Evolutionary conservation across 2,113 vertebrate species (phyloP).

Genomic region (Brachyhypopomus gauderio): DNA sequence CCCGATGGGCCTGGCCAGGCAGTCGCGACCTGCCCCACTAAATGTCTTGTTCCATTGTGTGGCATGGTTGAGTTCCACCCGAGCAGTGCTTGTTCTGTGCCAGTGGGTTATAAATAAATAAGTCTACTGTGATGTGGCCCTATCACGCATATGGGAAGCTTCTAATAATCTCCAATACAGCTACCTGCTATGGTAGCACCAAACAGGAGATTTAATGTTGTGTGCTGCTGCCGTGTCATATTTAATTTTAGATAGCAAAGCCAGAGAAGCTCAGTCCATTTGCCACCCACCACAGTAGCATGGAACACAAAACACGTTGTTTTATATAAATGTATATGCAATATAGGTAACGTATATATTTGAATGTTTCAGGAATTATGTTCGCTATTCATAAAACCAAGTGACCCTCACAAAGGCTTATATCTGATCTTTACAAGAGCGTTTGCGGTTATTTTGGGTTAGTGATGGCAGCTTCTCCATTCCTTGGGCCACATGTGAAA

Average conservation of each 20-base stretch:
- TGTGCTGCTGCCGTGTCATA: neutral
- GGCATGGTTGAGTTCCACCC: conserved; percentile 25
- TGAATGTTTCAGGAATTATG: no score
- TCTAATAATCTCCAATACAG: neutral
- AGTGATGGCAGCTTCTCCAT: neutral
- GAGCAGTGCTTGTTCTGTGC: neutral
- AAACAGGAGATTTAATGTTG: neutral
- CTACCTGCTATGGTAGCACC: neutral
- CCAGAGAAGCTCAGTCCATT: no score
- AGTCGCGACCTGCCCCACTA: conserved; percentile 1
- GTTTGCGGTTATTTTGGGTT: neutral
- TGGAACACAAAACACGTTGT: no score
- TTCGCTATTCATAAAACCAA: no score
- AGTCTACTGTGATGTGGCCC: conserved; percentile 17
- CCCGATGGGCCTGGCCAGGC: conserved; percentile 18
- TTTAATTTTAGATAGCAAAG: neutral
- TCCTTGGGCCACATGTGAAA: neutral
- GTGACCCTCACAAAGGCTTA: no score
- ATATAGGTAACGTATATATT: no score
- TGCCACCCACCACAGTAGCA: no score
- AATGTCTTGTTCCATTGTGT: conserved; percentile 40
- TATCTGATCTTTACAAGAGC: no score
- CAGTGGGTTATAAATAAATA: conserved; percentile 31
- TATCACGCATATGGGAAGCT: conserved; percentile 1
- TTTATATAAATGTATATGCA: no score